phyloP scores from a whole-genome alignment of 2,113 vertebrate genomes.

The Colossoma macropomum region DNA sequence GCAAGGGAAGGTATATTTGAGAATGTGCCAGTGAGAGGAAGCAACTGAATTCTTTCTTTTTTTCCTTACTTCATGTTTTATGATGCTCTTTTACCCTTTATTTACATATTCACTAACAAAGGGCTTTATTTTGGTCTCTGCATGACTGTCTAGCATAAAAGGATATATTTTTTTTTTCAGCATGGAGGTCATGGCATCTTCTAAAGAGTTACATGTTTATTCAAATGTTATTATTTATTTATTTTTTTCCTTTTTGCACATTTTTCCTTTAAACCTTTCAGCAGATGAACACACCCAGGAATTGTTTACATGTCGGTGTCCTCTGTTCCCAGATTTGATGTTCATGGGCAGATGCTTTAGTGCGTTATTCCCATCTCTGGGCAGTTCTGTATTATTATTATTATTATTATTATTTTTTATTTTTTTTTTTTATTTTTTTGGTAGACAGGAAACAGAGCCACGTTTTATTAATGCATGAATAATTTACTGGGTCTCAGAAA shows the following conservation, averaged over 20 bases:
- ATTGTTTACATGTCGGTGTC: conserved; percentile 35
- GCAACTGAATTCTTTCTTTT: neutral
- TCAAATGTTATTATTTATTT: neutral
- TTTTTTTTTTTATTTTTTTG: conserved; percentile 7
- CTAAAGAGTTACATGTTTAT: neutral
- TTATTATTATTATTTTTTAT: conserved; percentile 34
- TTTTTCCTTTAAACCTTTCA: neutral
- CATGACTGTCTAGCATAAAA: neutral
- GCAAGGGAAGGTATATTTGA: neutral
- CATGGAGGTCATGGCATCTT: conserved; percentile 1
- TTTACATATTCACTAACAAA: neutral
- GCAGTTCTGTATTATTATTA: conserved; percentile 2
- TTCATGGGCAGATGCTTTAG: conserved; percentile 18
- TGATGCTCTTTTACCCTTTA: neutral
- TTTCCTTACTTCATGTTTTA: neutral
- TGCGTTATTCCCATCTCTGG: conserved; percentile 18
- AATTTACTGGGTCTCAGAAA: conserved; percentile 56
- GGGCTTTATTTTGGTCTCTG: conserved; percentile 3
- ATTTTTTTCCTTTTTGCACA: neutral
- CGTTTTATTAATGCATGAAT: conserved; percentile 64
- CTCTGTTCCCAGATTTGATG: conserved; percentile 21
- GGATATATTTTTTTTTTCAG: neutral
- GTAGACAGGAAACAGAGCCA: conserved; percentile 29
- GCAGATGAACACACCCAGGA: neutral
- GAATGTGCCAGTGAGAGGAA: neutral